These are phyloP conservation scores for Hyla sarda DNA, from an alignment of 2,113 vertebrate genomes.

Conservation along the genomic window DNA sequence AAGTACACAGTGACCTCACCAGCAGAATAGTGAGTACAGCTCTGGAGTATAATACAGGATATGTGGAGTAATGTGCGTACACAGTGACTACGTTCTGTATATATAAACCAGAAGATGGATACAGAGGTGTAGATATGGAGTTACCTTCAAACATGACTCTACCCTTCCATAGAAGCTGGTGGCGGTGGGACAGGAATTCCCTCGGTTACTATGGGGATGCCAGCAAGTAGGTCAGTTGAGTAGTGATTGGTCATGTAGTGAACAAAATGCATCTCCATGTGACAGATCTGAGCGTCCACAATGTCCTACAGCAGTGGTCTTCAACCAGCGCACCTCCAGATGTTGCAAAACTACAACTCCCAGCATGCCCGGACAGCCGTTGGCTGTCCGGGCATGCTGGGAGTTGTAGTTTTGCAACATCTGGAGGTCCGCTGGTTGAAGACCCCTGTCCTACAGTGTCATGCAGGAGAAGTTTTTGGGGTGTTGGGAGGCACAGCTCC, in stretches of 20 bases:
- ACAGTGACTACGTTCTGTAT: neutral
- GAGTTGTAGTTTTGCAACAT: too few species aligned
- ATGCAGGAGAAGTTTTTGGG: neutral
- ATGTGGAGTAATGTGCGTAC: neutral
- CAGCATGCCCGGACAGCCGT: too few species aligned
- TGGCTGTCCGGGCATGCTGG: too few species aligned
- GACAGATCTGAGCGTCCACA: neutral
- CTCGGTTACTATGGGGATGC: neutral
- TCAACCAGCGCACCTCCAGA: too few species aligned
- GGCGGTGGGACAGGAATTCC: neutral
- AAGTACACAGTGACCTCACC: too few species aligned
- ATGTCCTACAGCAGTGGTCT: neutral
- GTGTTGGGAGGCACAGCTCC: neutral
- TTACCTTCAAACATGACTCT: neutral
- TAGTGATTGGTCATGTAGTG: neutral
- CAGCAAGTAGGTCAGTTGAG: neutral
- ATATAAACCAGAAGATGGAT: too few species aligned
- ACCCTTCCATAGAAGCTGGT: neutral
- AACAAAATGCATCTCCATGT: neutral
- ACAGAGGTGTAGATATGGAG: neutral
- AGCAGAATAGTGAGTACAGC: too few species aligned
- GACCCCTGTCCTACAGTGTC: neutral
- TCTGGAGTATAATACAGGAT: neutral
- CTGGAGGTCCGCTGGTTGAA: too few species aligned
- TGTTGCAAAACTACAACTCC: too few species aligned